These are phyloP conservation scores for Mactromeris polynyma DNA, from an alignment of 2,888 invertebrate species.

Conservation along the genomic window DNA sequence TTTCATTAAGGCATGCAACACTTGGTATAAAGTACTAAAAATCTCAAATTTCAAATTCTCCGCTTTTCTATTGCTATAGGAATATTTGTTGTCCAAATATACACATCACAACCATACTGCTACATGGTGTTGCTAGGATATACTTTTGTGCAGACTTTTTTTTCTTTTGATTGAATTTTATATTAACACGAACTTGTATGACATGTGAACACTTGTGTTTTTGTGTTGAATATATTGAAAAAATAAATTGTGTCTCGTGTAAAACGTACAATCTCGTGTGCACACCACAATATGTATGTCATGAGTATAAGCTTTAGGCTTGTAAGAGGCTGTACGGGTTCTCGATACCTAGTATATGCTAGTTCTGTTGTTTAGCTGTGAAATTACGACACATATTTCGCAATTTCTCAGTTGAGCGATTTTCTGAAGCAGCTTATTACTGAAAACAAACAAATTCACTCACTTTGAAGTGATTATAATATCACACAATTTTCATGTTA, in stretches of 20 bases:
- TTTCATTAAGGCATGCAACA: neutral
- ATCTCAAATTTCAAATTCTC: too few species aligned
- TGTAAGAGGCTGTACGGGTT: neutral
- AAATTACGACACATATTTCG: neutral
- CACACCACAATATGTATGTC: too few species aligned
- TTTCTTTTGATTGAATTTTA: conserved; percentile 1
- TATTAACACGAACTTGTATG: neutral
- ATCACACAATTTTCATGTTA: neutral
- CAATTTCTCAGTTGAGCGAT: neutral
- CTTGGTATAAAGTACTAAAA: neutral
- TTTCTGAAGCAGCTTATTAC: neutral
- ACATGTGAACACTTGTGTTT: neutral
- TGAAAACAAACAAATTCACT: neutral
- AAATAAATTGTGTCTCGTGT: too few species aligned
- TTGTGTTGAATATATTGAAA: neutral
- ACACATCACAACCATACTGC: too few species aligned
- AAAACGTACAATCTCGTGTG: too few species aligned
- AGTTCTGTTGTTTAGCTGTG: neutral
- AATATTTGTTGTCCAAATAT: too few species aligned
- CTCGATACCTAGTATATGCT: neutral
- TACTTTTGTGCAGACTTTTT: neutral
- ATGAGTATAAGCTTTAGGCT: too few species aligned
- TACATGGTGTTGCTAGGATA: neutral
- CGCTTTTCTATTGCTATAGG: too few species aligned
- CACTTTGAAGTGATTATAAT: neutral